Evolutionary conservation across 2,797 vertebrate genomes (phyloP).

Genomic region (Danio aesculapii): DNA sequence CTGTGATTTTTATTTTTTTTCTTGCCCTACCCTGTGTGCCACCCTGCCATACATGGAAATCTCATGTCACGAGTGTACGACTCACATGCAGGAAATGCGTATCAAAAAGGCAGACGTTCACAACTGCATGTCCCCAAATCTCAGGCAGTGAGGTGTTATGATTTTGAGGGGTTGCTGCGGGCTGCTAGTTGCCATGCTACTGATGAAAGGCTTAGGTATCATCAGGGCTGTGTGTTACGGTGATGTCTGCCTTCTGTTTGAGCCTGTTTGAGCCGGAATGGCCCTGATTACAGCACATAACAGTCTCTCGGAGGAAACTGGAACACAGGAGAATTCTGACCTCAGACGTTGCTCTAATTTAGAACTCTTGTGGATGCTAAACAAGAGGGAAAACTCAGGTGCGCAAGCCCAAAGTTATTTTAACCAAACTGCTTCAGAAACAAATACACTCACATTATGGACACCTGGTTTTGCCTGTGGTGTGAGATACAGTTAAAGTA

Average conservation of each 20-base stretch:
- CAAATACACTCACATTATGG: neutral
- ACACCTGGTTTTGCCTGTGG: neutral
- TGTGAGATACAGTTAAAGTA: neutral
- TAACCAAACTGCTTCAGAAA: conserved; percentile 6
- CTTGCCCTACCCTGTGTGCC: neutral
- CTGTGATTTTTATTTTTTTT: neutral
- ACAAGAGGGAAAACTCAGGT: conserved; percentile 55
- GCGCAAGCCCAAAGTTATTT: conserved; percentile 8
- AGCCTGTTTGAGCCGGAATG: conserved; percentile 47
- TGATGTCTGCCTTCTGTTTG: conserved; percentile 49
- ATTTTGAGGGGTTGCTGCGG: conserved; percentile 25
- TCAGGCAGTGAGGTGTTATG: conserved; percentile 26
- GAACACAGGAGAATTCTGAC: conserved; percentile 32
- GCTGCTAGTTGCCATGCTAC: conserved; percentile 45
- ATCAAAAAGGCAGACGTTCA: conserved; percentile 57
- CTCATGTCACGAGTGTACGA: neutral
- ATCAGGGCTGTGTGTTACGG: conserved; percentile 47
- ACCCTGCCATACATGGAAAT: neutral
- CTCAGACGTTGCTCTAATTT: conserved; percentile 31
- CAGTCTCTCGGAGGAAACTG: conserved; percentile 42
- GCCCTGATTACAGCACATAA: conserved; percentile 42
- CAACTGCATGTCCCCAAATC: neutral
- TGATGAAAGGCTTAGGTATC: conserved; percentile 53
- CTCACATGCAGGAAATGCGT: conserved; percentile 63
- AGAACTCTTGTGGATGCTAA: conserved; percentile 64